Conservation (phyloP, 2,113 vertebrate species). For the Martes martes region DNA sequence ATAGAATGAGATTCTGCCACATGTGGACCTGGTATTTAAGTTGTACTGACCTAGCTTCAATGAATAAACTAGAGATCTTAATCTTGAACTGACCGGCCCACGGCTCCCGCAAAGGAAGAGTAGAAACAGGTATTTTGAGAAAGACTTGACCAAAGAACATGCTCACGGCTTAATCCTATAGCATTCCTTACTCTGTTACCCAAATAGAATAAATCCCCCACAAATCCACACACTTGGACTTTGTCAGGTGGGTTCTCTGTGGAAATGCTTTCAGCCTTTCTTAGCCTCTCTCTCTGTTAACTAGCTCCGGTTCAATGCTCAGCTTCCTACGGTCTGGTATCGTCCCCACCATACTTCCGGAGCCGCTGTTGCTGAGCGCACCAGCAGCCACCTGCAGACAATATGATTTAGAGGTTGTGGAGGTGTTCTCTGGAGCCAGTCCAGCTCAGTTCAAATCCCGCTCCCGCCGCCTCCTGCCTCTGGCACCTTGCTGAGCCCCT, state of each 20-base stretch:
- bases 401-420: no score
- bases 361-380: neutral
- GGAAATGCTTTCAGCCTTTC: neutral
- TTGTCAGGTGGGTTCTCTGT: neutral
- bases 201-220: neutral
- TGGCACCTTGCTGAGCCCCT: neutral
- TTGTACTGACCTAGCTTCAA: neutral
- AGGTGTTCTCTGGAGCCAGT: neutral
- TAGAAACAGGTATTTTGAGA: neutral
- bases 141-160: neutral
- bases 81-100: neutral
- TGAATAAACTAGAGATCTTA: neutral
- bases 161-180: neutral
- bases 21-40: neutral
- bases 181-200: neutral
- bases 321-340: neutral
- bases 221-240: neutral
- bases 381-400: neutral
- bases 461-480: neutral
- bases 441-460: neutral
- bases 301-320: neutral
- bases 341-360: accelerated
- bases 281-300: neutral
- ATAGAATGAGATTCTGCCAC: neutral
- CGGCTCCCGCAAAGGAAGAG: neutral